phyloP scores from a whole-genome alignment of 37 sponge, comb jelly and placozoan species.

The Aphrocallistes beatrix region DNA sequence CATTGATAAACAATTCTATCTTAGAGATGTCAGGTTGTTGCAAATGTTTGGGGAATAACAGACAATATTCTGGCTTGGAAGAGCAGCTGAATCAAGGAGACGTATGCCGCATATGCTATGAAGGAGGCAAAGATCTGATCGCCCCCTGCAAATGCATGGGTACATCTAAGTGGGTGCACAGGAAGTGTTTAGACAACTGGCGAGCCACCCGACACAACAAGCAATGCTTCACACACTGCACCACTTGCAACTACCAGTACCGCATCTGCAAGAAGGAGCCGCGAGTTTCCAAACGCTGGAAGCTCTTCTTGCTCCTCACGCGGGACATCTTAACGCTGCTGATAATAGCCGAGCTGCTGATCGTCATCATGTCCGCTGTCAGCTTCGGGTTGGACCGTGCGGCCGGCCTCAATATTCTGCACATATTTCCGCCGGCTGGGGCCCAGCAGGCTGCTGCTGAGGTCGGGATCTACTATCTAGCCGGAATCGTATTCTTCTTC shows the following conservation, averaged over 20 bases:
- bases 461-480: neutral
- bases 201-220: neutral
- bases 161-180: neutral
- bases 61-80: no score
- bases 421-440: neutral
- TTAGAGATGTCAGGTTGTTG: no score
- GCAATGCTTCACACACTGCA: neutral
- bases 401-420: neutral
- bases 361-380: neutral
- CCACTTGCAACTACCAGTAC: neutral
- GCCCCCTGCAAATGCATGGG: neutral
- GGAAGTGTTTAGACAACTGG: neutral
- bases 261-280: neutral
- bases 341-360: neutral
- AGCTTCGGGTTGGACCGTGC: neutral
- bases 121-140: neutral
- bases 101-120: neutral
- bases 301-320: neutral
- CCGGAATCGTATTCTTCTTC: neutral
- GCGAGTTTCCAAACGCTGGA: neutral
- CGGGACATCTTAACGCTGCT: neutral
- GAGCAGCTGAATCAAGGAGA: neutral
- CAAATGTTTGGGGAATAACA: no score
- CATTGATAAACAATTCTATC: no score
- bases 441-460: neutral